Percentiles rank a stretch among this genome's conserved stretches.
Conservation (phyloP, 2,113 vertebrate genomes). For the Morone chrysops region DNA sequence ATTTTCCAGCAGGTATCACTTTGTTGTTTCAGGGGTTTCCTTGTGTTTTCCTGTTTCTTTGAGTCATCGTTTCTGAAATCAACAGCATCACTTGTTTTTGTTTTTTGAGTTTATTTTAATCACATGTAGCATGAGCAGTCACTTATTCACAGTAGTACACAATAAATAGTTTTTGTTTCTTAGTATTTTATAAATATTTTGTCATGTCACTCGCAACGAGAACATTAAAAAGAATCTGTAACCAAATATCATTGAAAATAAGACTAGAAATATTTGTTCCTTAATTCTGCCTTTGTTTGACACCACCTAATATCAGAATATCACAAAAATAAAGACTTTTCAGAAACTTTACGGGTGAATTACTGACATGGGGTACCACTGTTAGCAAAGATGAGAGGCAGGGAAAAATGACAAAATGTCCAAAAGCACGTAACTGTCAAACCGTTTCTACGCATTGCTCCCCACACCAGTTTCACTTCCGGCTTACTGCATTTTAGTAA, state of each 20-base stretch:
- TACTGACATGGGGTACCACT: neutral
- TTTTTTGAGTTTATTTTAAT: neutral
- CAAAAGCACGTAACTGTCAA: constrained; percentile 9
- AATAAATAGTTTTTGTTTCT: constrained; percentile 33
- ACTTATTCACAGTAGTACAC: neutral
- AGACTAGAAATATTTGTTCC: neutral
- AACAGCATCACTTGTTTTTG: neutral
- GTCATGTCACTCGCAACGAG: no score
- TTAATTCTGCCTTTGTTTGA: neutral
- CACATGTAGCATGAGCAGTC: neutral
- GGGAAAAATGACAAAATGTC: constrained; percentile 13
- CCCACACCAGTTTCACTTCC: constrained; percentile 65
- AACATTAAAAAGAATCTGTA: neutral
- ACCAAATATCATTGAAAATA: neutral
- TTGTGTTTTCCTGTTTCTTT: neutral
- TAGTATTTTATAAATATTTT: constrained; percentile 8
- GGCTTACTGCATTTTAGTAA: neutral
- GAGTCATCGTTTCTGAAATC: constrained; percentile 34
- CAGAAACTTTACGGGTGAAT: neutral
- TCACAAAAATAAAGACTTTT: neutral
- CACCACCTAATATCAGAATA: neutral
- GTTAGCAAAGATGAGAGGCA: neutral
- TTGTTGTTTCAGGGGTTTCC: constrained; percentile 41
- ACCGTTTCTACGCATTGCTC: constrained; percentile 6
- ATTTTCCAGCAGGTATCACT: neutral